These are phyloP conservation scores for Phrynosoma blainvillii DNA, from an alignment of 2,113 vertebrate genomes.

Conservation along the genomic window DNA sequence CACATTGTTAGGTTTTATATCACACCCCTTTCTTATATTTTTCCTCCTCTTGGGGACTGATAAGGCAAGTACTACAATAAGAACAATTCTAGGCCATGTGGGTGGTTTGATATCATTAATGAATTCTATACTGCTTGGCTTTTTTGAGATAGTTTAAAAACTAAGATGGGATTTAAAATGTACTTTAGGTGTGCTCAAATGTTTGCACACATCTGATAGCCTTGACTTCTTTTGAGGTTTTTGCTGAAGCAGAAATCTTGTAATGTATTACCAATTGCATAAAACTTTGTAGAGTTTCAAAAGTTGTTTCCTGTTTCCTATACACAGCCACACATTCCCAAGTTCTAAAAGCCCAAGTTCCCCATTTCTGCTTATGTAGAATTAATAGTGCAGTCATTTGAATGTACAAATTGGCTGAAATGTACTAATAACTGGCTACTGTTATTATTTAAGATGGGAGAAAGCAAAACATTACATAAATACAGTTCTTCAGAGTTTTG, in stretches of 20 bases:
- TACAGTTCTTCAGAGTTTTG: neutral
- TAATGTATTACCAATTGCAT: neutral
- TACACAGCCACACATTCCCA: too few species aligned
- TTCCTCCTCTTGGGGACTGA: constrained; percentile 39
- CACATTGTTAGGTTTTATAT: neutral
- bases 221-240: neutral
- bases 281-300: neutral
- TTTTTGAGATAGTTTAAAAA: constrained; percentile 50
- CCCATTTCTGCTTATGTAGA: neutral
- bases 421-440: neutral
- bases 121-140: constrained; percentile 40
- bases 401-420: neutral
- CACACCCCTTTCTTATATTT: constrained; percentile 42
- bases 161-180: constrained; percentile 44
- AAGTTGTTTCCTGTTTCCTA: neutral
- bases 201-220: neutral
- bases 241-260: neutral
- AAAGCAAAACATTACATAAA: neutral
- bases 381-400: neutral
- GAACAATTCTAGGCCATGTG: constrained; percentile 38
- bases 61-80: constrained; percentile 17
- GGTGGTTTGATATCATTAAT: constrained; percentile 20
- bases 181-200: neutral
- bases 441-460: neutral
- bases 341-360: neutral